A percentile compares a stretch with the other conserved stretches of the same genome.
phyloP scores from a whole-genome alignment of 2,113 vertebrate genomes.

The Sander vitreus region DNA sequence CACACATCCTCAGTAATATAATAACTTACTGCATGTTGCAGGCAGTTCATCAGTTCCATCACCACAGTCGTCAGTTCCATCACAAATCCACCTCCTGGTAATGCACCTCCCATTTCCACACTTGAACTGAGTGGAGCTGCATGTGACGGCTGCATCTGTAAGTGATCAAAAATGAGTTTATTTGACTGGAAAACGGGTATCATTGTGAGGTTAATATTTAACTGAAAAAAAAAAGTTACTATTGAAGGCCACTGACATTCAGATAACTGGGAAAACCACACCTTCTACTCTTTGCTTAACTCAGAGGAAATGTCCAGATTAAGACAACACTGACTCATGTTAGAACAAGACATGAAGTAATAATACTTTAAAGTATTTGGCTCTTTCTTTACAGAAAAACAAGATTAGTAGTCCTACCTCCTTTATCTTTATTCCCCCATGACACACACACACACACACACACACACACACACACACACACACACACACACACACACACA shows the following conservation, averaged over 20 bases:
- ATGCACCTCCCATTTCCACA: slow-evolving; percentile 87
- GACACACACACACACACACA: not conserved
- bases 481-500: not conserved
- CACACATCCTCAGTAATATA: not conserved
- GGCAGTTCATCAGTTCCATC: slow-evolving; percentile 87
- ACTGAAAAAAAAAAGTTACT: slow-evolving; percentile 27
- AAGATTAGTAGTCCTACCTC: not conserved
- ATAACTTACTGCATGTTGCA: slow-evolving; percentile 84
- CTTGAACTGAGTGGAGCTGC: slow-evolving; percentile 80
- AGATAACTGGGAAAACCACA: slow-evolving; percentile 37
- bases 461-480: too few species aligned
- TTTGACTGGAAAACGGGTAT: not conserved
- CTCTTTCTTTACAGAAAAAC: not conserved
- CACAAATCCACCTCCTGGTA: slow-evolving; percentile 87
- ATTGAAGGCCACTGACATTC: slow-evolving; percentile 7
- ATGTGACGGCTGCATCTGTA: slow-evolving; percentile 69
- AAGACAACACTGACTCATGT: slow-evolving; percentile 2
- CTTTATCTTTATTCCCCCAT: not conserved
- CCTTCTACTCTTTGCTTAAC: slow-evolving; percentile 6
- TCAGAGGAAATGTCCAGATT: not conserved
- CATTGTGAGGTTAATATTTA: slow-evolving; percentile 51
- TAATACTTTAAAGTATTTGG: not conserved
- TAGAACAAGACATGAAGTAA: slow-evolving; percentile 14
- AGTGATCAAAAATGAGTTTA: slow-evolving; percentile 13
- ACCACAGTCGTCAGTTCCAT: slow-evolving; percentile 85